Base-by-base conservation (phyloP, 2,797 vertebrate species). In the Iguana delicatissima region DNA sequence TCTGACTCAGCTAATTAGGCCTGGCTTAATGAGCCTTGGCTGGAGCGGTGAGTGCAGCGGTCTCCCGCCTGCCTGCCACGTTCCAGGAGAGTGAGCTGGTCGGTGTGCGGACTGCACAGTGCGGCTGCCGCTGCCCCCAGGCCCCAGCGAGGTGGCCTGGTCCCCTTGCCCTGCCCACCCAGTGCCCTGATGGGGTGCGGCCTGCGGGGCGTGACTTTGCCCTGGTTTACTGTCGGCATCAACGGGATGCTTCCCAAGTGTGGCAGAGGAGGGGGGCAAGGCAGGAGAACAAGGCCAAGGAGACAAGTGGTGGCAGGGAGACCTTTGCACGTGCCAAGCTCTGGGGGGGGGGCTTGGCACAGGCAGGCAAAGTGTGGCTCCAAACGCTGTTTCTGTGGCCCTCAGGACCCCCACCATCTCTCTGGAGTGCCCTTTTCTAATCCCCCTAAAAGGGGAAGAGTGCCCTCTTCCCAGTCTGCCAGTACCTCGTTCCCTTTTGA, bases 211-310 rank as follows among this genome's bases (percentile, higher is more conserved):
- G 18, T 20, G 38, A 77, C 74, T 46, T 4, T 29, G 77, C 26
- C 67, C 29, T 7, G 26, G 42, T 4, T 46, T 46, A 4, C 42
- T 4, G 42, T 3, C 42, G 4, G 42, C 42, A 46, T 6, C 1
- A 13, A 22, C 35, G 26, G 8, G 24, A 9, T 50, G 42, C 38
- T 46, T 50, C 1, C 16, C 57, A 3, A 18, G 57, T 20, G 77
- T 6, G 29, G 29, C 9, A 7, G 69, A n/a, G 6, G 38, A 24
- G 38, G 38, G 2, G 1, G 7, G 35, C 6, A 12, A 32, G 16
- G 35, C 18, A 42, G 2, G 0, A 18, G 2, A 38, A 35, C 10
- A 12, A 0, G 24, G 38, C 76, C 50, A 0, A 0, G 24, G 57
- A 59, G 14, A 13, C 26, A 29, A 14, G 50, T 16, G 57, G 13